Conservation (phyloP, 2,888 invertebrate genomes). For the Acleris holmiana region DNA sequence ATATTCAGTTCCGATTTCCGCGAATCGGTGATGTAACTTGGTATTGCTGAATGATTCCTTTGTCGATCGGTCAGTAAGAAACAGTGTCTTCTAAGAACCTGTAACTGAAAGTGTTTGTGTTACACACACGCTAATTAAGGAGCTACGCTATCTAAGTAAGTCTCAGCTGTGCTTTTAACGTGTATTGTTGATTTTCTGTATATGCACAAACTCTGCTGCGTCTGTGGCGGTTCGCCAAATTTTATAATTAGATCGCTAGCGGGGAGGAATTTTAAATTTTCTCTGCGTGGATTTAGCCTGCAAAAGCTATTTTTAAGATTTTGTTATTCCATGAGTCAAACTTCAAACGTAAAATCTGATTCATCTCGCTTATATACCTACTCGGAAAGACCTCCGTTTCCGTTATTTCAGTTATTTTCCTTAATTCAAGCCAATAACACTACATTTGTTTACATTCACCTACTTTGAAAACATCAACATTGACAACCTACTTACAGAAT, state of each 20-base stretch:
- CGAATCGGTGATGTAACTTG: constrained; percentile 72
- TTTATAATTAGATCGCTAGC: constrained; percentile 68
- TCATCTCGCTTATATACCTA: constrained; percentile 4
- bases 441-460: constrained; percentile 26
- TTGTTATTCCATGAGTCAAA: constrained; percentile 27
- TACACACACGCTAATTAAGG: constrained; percentile 48
- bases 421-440: constrained; percentile 6
- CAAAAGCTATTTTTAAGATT: constrained; percentile 59
- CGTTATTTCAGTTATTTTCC: not conserved
- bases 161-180: constrained; percentile 3
- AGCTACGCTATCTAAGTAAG: constrained; percentile 21
- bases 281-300: constrained; percentile 48
- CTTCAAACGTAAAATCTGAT: constrained; percentile 8
- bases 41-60: constrained; percentile 63
- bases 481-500: constrained; percentile 9
- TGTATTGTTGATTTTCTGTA: constrained; percentile 47
- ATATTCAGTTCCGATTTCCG: constrained; percentile 59
- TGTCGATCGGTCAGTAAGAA: constrained; percentile 59
- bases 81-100: constrained; percentile 65
- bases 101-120: constrained; percentile 64
- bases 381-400: not conserved
- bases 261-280: constrained; percentile 66
- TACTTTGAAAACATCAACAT: constrained; percentile 14
- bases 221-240: constrained; percentile 72
- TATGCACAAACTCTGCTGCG: constrained; percentile 49